These are phyloP conservation scores for Parasteatoda tepidariorum DNA, from an alignment of 1,140 invertebrate genomes.

Conservation along the genomic window DNA sequence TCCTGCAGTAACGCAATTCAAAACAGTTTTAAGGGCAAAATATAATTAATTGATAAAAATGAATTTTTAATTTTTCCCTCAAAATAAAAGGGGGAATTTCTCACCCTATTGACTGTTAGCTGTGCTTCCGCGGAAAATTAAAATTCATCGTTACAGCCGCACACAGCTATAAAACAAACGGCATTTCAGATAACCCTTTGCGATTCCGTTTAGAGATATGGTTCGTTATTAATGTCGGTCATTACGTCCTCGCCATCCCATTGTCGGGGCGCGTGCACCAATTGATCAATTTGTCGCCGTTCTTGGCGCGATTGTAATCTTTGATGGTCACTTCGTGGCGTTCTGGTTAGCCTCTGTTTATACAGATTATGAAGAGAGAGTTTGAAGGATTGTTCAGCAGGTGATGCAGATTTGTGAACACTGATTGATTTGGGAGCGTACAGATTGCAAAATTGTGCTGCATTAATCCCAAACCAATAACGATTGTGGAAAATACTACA, in stretches of 20 bases:
- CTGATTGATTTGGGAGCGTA: conserved; percentile 10
- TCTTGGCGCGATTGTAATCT: conserved; percentile 28
- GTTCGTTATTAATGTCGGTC: neutral
- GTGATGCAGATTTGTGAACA: neutral
- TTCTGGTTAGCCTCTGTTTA: neutral
- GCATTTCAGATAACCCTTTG: neutral
- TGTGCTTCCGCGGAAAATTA: no score
- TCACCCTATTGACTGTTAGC: no score
- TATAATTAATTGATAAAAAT: no score
- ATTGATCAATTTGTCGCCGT: conserved; percentile 39
- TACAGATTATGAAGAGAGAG: neutral
- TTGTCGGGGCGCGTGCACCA: neutral
- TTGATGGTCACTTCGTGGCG: conserved; percentile 31
- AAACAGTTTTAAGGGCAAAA: no score
- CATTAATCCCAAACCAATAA: no score
- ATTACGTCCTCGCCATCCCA: conserved; percentile 3
- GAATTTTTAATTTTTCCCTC: no score
- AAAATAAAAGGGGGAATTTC: no score
- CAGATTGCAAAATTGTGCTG: neutral
- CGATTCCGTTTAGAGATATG: neutral
- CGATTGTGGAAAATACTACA: neutral
- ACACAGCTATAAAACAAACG: neutral
- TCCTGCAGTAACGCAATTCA: no score
- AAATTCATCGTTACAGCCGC: no score
- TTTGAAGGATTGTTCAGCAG: conserved; percentile 21